Evolutionary conservation across 2,888 invertebrate species (phyloP).

Genomic region (Spodoptera exigua): DNA sequence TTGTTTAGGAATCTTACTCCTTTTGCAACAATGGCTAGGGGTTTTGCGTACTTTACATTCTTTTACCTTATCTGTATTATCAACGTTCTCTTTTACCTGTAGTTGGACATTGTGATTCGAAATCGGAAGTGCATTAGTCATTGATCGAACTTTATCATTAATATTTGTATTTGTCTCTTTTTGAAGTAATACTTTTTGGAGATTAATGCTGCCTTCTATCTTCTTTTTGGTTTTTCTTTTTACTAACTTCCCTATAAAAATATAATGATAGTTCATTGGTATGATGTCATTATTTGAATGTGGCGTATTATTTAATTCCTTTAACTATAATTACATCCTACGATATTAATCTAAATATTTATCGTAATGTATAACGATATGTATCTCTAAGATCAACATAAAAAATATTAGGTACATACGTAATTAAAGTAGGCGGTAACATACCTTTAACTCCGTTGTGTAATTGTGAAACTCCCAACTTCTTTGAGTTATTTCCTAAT

Average conservation of each 20-base stretch:
- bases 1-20: not conserved
- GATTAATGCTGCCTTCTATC: slow-evolving; percentile 10
- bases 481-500: slow-evolving; percentile 74
- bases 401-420: no score
- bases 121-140: not conserved
- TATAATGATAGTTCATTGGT: no score
- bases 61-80: slow-evolving; percentile 1
- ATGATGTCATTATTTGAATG: no score
- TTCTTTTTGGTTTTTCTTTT: slow-evolving; percentile 71
- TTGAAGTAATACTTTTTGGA: slow-evolving; percentile 12
- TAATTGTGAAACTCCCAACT: slow-evolving; percentile 70
- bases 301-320: no score
- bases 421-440: no score
- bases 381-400: no score
- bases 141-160: slow-evolving; percentile 4
- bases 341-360: no score
- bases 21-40: not conserved
- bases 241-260: slow-evolving; percentile 70
- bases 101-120: not conserved
- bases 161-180: slow-evolving; percentile 7
- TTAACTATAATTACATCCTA: no score
- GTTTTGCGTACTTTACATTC: not conserved
- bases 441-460: slow-evolving; percentile 83
- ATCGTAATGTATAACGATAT: no score
- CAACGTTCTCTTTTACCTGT: not conserved